Base-by-base conservation (phyloP, 37 sponge, comb jelly and placozoan species). In the Aphrocallistes beatrix region DNA sequence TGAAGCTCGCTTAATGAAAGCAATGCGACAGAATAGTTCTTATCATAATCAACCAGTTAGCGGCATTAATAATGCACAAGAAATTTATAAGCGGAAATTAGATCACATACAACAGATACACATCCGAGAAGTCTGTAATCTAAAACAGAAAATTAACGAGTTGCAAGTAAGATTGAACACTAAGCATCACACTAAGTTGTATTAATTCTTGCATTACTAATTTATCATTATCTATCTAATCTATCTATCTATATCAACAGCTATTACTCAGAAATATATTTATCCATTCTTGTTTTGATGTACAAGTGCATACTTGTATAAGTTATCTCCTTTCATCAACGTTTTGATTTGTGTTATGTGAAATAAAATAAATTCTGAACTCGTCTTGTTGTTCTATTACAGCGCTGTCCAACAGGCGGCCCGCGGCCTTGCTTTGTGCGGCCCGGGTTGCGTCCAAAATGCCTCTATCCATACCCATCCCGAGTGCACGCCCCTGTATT, bases 1-100 rank as follows among this genome's bases (percentile, higher is more conserved):
- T 30, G 75, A 60, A 30, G 75, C 75, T 60, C 75, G 75, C 34
- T 28, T 60, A 60, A 60, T 60, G 75, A 60, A 60, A 60, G 75
- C 75, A 60, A 60, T 60, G 75, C 25, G 75, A 13, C 75, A 60
- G 75, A 60, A 60, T 28, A 60, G 75, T 28, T 60, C 75, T 60
- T 30, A 60, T 13, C 75, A 60, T 8, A 60, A 3, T 13, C 75
- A 60, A 60, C 8, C 75, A 19, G 75, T 21, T 3, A 60, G 34
- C n/a, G 75, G 75, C 8, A 13, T 60, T 19, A 60, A 60, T 13
- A 60, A 60, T 30, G 6, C 75, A 19, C 75, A 60, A 60, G 75
- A 60, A 6, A 60, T 60, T 6, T 60, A 60, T 28, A 3, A 30
- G n/a, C 75, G 75, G 1, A 60, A 60, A 13, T 13, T 60, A 60